Evolutionary conservation across 2,888 invertebrate genomes (phyloP).

Genomic region (Acholoe squamosa): DNA sequence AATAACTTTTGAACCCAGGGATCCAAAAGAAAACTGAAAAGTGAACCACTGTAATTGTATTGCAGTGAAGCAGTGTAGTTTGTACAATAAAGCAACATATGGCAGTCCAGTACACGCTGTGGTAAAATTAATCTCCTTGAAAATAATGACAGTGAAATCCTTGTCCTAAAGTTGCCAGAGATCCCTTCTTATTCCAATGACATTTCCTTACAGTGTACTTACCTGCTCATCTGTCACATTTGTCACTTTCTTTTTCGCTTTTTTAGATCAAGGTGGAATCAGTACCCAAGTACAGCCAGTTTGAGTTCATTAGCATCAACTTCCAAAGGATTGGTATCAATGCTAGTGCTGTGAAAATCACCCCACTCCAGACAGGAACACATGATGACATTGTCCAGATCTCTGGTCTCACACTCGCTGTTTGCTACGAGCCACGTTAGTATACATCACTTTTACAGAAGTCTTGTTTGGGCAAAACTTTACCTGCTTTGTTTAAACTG

Average conservation of each 20-base stretch:
- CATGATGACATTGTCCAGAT: conserved; percentile 42
- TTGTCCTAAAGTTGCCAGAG: no score
- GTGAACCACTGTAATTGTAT: no score
- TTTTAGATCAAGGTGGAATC: conserved; percentile 47
- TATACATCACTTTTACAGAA: background rate
- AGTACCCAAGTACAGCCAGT: conserved; percentile 15
- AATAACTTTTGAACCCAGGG: no score
- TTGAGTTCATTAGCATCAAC: conserved; percentile 39
- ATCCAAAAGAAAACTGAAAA: no score
- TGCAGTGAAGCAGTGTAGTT: no score
- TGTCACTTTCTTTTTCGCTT: background rate
- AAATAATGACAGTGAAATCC: no score
- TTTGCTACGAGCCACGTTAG: background rate
- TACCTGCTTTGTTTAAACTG: background rate
- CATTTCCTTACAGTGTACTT: no score
- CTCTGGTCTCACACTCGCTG: background rate
- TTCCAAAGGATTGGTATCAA: background rate
- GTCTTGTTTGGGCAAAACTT: background rate
- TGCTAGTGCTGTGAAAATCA: background rate
- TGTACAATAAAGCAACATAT: no score
- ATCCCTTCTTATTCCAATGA: no score
- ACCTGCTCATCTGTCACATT: no score
- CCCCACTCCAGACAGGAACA: background rate
- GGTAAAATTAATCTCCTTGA: no score
- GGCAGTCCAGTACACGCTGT: no score